Evolutionary conservation across 2,888 invertebrate genomes (phyloP).

Genomic region (Ditula angustiorana): DNA sequence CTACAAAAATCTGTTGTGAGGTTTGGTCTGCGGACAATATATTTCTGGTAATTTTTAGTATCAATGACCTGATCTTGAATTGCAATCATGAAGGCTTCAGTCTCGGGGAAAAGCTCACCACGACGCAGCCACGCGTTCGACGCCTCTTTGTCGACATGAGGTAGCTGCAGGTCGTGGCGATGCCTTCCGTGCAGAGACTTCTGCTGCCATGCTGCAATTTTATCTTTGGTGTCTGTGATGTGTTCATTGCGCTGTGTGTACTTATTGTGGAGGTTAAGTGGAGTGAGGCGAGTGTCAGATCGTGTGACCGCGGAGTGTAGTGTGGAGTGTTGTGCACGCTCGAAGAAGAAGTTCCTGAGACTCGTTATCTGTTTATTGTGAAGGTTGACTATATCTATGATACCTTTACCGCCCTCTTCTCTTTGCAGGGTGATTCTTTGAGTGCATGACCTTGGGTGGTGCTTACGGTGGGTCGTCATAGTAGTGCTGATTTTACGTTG

Average conservation of each 20-base stretch:
- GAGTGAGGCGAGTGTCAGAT: background rate
- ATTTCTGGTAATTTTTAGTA: too few relatives aligned
- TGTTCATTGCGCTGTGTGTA: too few relatives aligned
- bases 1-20: too few relatives aligned
- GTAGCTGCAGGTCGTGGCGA: slow-evolving; percentile 10
- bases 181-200: slow-evolving; percentile 37
- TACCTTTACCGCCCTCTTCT: slow-evolving; percentile 42
- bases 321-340: slow-evolving; percentile 10
- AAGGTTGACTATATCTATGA: slow-evolving; percentile 43
- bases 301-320: slow-evolving; percentile 23
- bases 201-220: slow-evolving; percentile 15
- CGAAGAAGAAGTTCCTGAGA: slow-evolving; percentile 40
- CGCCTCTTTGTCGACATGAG: slow-evolving; percentile 34
- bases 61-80: too few relatives aligned
- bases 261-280: too few relatives aligned
- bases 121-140: too few relatives aligned
- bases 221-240: background rate
- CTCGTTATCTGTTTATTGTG: too few relatives aligned
- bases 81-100: too few relatives aligned
- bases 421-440: slow-evolving; percentile 42
- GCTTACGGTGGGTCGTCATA: slow-evolving; percentile 19
- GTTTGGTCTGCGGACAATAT: too few relatives aligned
- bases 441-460: slow-evolving; percentile 40
- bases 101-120: too few relatives aligned
- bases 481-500: slow-evolving; percentile 40